These are phyloP conservation scores for Eretmochelys imbricata DNA, from an alignment of 2,113 vertebrate genomes.

Conservation along the genomic window DNA sequence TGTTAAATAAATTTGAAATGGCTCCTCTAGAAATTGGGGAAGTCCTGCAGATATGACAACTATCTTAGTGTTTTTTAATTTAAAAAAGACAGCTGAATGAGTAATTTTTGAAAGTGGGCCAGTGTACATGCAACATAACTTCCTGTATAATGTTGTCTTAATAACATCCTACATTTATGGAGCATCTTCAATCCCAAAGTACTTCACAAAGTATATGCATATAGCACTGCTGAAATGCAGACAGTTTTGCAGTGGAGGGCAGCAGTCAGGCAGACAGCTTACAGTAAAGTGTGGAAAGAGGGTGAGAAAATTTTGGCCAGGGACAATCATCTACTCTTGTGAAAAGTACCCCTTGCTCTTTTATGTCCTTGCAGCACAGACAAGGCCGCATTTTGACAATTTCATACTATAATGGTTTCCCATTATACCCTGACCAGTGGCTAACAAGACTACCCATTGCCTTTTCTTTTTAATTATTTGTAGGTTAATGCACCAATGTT, in stretches of 20 bases:
- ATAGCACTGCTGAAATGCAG: background rate
- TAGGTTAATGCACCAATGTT: slow-evolving; percentile 51
- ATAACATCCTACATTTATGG: background rate
- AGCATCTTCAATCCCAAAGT: background rate
- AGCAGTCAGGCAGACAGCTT: slow-evolving; percentile 6
- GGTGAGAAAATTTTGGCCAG: slow-evolving; percentile 41
- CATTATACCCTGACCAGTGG: background rate
- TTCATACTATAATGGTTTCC: slow-evolving; percentile 35
- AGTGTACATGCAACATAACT: background rate
- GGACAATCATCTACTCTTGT: slow-evolving; percentile 47
- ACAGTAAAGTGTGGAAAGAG: background rate
- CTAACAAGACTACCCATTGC: slow-evolving; percentile 51
- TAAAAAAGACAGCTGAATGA: background rate
- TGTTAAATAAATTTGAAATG: background rate
- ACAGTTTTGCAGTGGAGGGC: slow-evolving; percentile 1
- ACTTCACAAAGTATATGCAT: background rate
- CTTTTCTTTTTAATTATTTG: slow-evolving; percentile 67
- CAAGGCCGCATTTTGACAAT: slow-evolving; percentile 56
- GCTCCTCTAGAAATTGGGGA: background rate
- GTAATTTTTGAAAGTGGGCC: background rate
- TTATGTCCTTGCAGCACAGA: slow-evolving; percentile 39
- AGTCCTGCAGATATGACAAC: background rate
- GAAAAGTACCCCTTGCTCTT: slow-evolving; percentile 40
- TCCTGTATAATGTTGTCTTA: background rate
- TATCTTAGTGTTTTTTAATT: fast-evolving